Conservation (phyloP, 1,140 invertebrate genomes). For the Oedothorax gibbosus region DNA sequence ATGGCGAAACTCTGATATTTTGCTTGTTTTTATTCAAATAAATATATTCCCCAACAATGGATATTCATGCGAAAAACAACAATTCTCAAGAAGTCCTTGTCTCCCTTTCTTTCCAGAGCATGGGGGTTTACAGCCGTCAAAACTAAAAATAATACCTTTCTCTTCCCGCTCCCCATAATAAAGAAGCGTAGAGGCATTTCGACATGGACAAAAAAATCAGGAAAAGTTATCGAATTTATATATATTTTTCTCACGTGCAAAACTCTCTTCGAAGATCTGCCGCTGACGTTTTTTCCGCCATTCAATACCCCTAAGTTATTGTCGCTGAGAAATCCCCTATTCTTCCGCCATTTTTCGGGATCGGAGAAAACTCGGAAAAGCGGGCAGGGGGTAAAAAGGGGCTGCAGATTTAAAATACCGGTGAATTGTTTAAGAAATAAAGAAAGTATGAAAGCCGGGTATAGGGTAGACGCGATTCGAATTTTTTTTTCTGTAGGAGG, state of each 20-base stretch:
- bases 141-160: conserved; percentile 46
- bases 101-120: conserved; percentile 2
- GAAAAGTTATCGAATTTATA: no score
- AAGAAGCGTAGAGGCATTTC: conserved; percentile 8
- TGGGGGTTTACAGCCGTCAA: conserved; percentile 13
- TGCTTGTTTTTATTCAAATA: not conserved
- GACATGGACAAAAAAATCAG: not conserved
- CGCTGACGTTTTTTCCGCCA: conserved; percentile 38
- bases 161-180: conserved; percentile 30
- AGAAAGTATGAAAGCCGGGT: conserved; percentile 41
- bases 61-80: conserved; percentile 21
- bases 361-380: conserved; percentile 13
- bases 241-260: conserved; percentile 46
- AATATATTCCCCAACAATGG: conserved; percentile 3
- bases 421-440: conserved; percentile 54
- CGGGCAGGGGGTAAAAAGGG: conserved; percentile 2
- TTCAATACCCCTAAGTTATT: conserved; percentile 54
- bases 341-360: conserved; percentile 36
- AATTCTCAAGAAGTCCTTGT: conserved; percentile 12
- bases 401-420: conserved; percentile 48
- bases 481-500: no score
- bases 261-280: conserved; percentile 28
- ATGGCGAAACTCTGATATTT: no score
- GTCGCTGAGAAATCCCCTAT: conserved; percentile 39
- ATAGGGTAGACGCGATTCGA: conserved; percentile 9